These are phyloP conservation scores for Dreissena rostriformis DNA, from an alignment of 1,140 invertebrate genomes.

Conservation along the genomic window DNA sequence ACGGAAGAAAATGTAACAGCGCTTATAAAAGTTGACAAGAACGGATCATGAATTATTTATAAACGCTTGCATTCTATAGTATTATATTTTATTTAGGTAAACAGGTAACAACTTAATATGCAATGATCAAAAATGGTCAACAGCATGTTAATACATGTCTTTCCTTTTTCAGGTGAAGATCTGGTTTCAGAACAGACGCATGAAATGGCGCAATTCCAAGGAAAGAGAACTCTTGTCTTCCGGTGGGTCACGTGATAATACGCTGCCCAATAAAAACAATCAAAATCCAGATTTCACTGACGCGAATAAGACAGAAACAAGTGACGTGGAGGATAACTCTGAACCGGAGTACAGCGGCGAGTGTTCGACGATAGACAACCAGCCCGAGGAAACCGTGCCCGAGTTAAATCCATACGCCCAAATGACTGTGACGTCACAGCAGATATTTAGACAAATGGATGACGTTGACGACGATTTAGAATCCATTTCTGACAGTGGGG, in stretches of 20 bases:
- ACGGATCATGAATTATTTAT: too few species aligned
- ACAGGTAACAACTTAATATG: too few species aligned
- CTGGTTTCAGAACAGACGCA: slow-evolving; percentile 82
- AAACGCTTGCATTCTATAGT: too few species aligned
- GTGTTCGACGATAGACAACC: slow-evolving; percentile 27
- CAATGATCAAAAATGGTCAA: too few species aligned
- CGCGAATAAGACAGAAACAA: slow-evolving; percentile 82
- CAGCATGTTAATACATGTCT: neutral
- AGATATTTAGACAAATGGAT: slow-evolving; percentile 53
- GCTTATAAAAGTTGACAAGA: too few species aligned
- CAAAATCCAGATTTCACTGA: slow-evolving; percentile 97
- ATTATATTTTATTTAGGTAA: too few species aligned
- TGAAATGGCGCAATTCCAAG: slow-evolving; percentile 93
- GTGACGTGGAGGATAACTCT: slow-evolving; percentile 48
- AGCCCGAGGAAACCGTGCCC: slow-evolving; percentile 30
- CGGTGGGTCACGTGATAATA: slow-evolving; percentile 96
- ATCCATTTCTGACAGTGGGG: slow-evolving; percentile 51
- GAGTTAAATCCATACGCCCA: slow-evolving; percentile 48
- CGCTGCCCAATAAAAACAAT: slow-evolving; percentile 97
- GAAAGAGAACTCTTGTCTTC: slow-evolving; percentile 95
- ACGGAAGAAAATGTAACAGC: too few species aligned
- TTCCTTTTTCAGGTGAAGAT: slow-evolving; percentile 79
- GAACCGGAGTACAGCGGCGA: slow-evolving; percentile 32
- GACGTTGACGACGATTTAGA: slow-evolving; percentile 65
- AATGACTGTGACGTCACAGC: slow-evolving; percentile 58